Evolutionary conservation across 53 echinoderm and acorn worm genomes (phyloP), one percentile per base, ranked within the genome.

Genomic region (Stichopus horrens): DNA sequence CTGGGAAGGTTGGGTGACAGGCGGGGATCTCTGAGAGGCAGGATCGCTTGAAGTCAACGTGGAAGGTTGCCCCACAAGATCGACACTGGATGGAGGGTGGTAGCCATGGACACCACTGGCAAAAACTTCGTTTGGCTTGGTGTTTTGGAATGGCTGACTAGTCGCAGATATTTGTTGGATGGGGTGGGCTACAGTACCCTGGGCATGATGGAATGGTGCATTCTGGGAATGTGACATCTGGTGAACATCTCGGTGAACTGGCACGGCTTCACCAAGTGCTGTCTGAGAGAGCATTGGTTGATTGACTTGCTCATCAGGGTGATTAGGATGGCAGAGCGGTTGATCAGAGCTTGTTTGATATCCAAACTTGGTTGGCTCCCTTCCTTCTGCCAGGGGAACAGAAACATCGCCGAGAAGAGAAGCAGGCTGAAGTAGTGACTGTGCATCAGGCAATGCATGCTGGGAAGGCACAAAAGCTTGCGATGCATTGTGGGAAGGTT

Each of bases 401-500:
- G 37, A 37, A 37, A 37, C 37, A 37, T 37, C 37, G 37, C 37
- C 75, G 21, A 37, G 75, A 6, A 75, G 23, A 9, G 75, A 75
- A 75, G 75, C 23, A 37, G 23, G 75, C 23, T 75, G 52, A 7
- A 37, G 75, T 23, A 9, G 23, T 37, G 75, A 37, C 37, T 37
- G 37, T 37, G 37, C 63, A 63, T 63, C 11, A 10, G 10, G 63
- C 63, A 63, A 18, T 83, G 83, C 83, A 60, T 83, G 83, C 83
- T 83, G 83, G 83, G 83, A 83, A 83, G 83, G 83, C 20, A 54
- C 2, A 23, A 11, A 7, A 7, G 9, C 9, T 53, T 54, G 58
- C 8, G 57, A 11, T 20, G 21, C 83, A 83, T 83, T 54, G 19
- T 83, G 23, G 83, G 83, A 83, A 83, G 75, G 75, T 75, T 75